These are phyloP conservation scores for Neodiprion fabricii DNA, from an alignment of 1,140 invertebrate species.

Conservation along the genomic window DNA sequence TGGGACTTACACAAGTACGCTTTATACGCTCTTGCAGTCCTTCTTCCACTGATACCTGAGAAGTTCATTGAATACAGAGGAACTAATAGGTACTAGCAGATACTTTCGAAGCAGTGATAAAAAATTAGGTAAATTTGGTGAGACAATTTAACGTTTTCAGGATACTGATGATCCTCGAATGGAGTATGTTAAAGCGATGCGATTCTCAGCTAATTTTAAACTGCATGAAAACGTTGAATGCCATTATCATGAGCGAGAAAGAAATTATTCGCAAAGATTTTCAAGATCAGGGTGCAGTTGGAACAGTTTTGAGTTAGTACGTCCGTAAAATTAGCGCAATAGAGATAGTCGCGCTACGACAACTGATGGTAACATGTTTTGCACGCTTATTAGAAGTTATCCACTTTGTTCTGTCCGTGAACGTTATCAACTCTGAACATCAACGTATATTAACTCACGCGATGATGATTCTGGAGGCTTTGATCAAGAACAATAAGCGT, in stretches of 20 bases:
- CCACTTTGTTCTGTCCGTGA: conserved; percentile 27
- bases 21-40: conserved; percentile 31
- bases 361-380: conserved; percentile 13
- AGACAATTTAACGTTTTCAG: conserved; percentile 19
- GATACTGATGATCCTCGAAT: conserved; percentile 37
- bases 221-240: conserved; percentile 37
- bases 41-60: conserved; percentile 39
- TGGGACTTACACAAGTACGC: conserved; percentile 38
- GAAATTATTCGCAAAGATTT: conserved; percentile 34
- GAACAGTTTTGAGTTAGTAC: conserved; percentile 34
- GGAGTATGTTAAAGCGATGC: conserved; percentile 26
- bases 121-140: not conserved
- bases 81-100: conserved; percentile 29
- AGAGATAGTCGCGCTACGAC: not conserved
- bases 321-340: not conserved
- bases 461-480: conserved; percentile 33
- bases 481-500: conserved; percentile 27
- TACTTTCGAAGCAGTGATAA: not conserved
- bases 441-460: conserved; percentile 41
- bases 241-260: conserved; percentile 26
- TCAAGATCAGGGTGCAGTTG: conserved; percentile 23
- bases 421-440: conserved; percentile 29
- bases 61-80: conserved; percentile 41
- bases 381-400: conserved; percentile 33
- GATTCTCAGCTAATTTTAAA: conserved; percentile 25